A percentile compares a stretch with the other conserved stretches of the same genome.
Conservation (phyloP, 2,888 invertebrate species). For the Athalia cordata region DNA sequence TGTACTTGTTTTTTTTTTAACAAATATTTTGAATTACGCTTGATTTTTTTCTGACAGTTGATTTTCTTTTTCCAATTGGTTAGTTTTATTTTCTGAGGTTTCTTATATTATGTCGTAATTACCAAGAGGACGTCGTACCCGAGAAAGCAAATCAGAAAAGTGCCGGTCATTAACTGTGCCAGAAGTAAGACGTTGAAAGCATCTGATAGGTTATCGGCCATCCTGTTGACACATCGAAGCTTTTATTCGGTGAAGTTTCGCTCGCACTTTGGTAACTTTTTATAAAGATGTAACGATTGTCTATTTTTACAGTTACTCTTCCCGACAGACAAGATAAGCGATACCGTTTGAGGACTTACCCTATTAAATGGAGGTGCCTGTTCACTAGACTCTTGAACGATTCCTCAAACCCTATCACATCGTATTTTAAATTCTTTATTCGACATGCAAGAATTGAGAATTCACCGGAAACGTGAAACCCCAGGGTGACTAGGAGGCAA, state of each 20-base stretch:
- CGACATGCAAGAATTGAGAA: conserved; percentile 59
- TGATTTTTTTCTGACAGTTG: too few relatives aligned
- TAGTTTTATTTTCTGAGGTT: not conserved
- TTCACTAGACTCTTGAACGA: conserved; percentile 55
- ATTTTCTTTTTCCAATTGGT: not conserved
- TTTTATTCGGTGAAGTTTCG: not conserved
- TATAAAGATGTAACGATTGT: not conserved
- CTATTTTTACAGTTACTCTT: not conserved
- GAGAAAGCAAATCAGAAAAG: conserved; percentile 58
- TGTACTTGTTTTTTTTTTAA: too few relatives aligned
- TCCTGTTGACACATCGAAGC: conserved; percentile 28
- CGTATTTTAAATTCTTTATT: conserved; percentile 54
- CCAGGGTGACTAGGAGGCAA: conserved; percentile 61
- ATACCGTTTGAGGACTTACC: conserved; percentile 50
- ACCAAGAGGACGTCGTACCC: conserved; percentile 61
- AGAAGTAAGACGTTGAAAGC: conserved; percentile 56
- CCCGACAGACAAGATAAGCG: not conserved
- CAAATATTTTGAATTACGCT: too few relatives aligned
- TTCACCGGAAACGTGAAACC: conserved; percentile 63
- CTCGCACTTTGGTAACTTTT: not conserved
- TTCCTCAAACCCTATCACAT: conserved; percentile 48
- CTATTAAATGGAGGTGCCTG: conserved; percentile 57
- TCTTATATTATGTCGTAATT: not conserved
- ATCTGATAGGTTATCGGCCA: conserved; percentile 55
- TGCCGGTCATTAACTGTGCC: conserved; percentile 55